Evolutionary conservation across 2,113 vertebrate species (phyloP).

Genomic region (Seriola dumerili): DNA sequence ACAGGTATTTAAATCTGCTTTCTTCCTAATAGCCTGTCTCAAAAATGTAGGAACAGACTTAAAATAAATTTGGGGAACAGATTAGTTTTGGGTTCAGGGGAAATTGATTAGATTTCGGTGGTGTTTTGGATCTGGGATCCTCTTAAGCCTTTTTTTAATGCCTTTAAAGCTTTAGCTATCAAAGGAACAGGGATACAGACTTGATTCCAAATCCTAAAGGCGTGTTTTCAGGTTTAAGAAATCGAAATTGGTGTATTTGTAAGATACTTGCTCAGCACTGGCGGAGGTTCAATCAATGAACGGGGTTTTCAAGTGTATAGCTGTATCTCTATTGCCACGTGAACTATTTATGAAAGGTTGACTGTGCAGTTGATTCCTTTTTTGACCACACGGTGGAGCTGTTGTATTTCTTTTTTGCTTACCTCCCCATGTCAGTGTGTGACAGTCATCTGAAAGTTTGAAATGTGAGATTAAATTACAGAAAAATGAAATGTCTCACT

Average conservation of each 20-base stretch:
- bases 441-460: neutral
- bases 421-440: neutral
- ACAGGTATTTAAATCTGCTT: neutral
- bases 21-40: neutral
- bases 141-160: neutral
- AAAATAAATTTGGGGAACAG: neutral
- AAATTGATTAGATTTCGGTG: conserved; percentile 1
- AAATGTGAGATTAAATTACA: neutral
- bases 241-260: neutral
- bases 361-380: neutral
- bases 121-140: neutral
- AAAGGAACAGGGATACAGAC: conserved; percentile 1
- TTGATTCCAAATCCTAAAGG: neutral
- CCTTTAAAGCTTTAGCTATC: neutral
- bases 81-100: neutral
- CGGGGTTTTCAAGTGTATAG: neutral
- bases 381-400: conserved; percentile 64
- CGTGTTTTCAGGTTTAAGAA: conserved; percentile 15
- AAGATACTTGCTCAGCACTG: neutral
- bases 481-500: neutral
- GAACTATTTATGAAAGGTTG: neutral
- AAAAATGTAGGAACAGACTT: neutral
- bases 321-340: neutral
- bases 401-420: conserved; percentile 31
- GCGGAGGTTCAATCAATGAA: neutral